These are phyloP conservation scores for Hybos culiciformis DNA, from an alignment of 2,888 invertebrate genomes.

Conservation along the genomic window DNA sequence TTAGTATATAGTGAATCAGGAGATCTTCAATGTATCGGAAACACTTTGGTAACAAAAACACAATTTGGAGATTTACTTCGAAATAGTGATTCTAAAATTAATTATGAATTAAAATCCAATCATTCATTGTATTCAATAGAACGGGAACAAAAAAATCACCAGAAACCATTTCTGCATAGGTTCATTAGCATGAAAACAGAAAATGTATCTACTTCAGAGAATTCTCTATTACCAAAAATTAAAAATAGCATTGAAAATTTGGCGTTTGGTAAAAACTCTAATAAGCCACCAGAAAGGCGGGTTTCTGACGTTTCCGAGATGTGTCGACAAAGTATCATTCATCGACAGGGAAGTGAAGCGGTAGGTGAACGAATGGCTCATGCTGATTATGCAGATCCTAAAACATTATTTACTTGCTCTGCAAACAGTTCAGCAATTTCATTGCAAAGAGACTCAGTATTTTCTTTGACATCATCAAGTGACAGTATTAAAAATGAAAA, in stretches of 20 bases:
- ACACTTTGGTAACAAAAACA: conserved; percentile 18
- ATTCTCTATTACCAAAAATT: conserved; percentile 24
- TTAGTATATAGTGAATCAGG: conserved; percentile 29
- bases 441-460: conserved; percentile 31
- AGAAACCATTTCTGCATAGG: conserved; percentile 1
- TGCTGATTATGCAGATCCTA: conserved; percentile 74
- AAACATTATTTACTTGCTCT: conserved; percentile 41
- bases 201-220: conserved; percentile 26
- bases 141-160: background rate
- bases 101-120: conserved; percentile 17
- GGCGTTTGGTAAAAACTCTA: conserved; percentile 21
- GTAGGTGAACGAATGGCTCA: conserved; percentile 80
- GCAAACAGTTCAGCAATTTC: conserved; percentile 22
- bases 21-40: conserved; percentile 26
- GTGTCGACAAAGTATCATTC: conserved; percentile 36
- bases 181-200: conserved; percentile 18
- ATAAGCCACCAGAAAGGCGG: conserved; percentile 28
- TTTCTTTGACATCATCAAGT: conserved; percentile 34
- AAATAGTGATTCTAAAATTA: conserved; percentile 20
- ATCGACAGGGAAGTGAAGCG: conserved; percentile 67
- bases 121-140: background rate
- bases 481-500: conserved; percentile 25
- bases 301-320: conserved; percentile 33
- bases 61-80: conserved; percentile 12
- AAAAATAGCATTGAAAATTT: conserved; percentile 26